Conservation (phyloP, 2,797 vertebrate species). For the Catamblyrhynchus diadema region DNA sequence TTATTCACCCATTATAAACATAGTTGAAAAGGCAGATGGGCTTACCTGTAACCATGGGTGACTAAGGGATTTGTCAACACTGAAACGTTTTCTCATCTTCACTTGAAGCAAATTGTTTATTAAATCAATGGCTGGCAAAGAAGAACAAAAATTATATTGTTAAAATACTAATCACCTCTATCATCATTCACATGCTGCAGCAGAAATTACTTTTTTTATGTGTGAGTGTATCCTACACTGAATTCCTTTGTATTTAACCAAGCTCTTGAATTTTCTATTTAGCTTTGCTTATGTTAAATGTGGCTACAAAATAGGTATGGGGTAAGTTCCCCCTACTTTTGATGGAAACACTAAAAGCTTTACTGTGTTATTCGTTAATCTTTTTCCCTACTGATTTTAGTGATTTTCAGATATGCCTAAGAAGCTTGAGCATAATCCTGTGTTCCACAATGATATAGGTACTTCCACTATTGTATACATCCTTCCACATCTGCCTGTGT, state of each 20-base stretch:
- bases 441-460: not conserved
- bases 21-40: not conserved
- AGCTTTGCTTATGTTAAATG: not conserved
- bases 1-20: not conserved
- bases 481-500: not conserved
- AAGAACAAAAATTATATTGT: not conserved
- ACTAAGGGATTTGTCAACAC: slow-evolving; percentile 97
- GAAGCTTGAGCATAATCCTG: not conserved
- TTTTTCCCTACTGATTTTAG: not conserved
- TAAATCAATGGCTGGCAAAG: slow-evolving; percentile 88
- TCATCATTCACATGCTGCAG: not conserved
- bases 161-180: not conserved
- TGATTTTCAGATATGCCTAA: not conserved
- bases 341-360: not conserved
- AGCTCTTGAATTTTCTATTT: not conserved
- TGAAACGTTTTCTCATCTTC: slow-evolving; percentile 98
- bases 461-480: not conserved
- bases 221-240: not conserved
- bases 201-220: not conserved
- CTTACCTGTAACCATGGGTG: slow-evolving; percentile 97
- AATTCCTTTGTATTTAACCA: not conserved
- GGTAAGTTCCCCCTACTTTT: not conserved
- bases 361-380: not conserved
- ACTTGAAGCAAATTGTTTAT: slow-evolving; percentile 99
- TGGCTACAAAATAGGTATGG: not conserved